Conservation (phyloP, 1,140 invertebrate genomes). For the Gryon sp. region DNA sequence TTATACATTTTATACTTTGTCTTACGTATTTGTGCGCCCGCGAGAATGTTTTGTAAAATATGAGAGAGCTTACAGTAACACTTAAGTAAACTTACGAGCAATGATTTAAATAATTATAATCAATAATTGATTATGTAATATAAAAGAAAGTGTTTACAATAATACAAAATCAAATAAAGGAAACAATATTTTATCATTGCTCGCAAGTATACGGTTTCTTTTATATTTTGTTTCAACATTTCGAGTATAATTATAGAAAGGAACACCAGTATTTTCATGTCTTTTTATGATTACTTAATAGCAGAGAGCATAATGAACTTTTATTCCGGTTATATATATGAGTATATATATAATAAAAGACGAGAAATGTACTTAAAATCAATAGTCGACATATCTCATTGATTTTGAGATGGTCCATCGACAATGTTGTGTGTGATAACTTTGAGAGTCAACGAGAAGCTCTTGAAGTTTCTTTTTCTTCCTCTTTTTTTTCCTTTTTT, state of each 20-base stretch:
- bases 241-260: slow-evolving; percentile 20
- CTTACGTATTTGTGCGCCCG: slow-evolving; percentile 14
- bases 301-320: slow-evolving; percentile 32
- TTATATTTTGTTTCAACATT: neutral
- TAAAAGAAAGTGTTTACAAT: too few species aligned
- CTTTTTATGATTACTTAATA: slow-evolving; percentile 48
- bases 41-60: slow-evolving; percentile 25
- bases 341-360: slow-evolving; percentile 11
- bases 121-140: too few species aligned
- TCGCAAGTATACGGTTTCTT: neutral
- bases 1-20: slow-evolving; percentile 29
- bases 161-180: too few species aligned
- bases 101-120: neutral
- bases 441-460: slow-evolving; percentile 11
- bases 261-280: slow-evolving; percentile 46
- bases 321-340: slow-evolving; percentile 26
- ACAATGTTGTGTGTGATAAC: slow-evolving; percentile 41
- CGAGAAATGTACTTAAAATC: slow-evolving; percentile 50
- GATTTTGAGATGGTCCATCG: slow-evolving; percentile 28
- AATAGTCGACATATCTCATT: slow-evolving; percentile 33
- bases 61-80: neutral
- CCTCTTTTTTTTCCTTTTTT: slow-evolving; percentile 10
- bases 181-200: too few species aligned
- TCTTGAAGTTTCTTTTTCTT: slow-evolving; percentile 2
- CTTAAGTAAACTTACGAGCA: neutral